phyloP scores from a whole-genome alignment of 92 coral and sea anemone genomes.

The Montipora capitata region DNA sequence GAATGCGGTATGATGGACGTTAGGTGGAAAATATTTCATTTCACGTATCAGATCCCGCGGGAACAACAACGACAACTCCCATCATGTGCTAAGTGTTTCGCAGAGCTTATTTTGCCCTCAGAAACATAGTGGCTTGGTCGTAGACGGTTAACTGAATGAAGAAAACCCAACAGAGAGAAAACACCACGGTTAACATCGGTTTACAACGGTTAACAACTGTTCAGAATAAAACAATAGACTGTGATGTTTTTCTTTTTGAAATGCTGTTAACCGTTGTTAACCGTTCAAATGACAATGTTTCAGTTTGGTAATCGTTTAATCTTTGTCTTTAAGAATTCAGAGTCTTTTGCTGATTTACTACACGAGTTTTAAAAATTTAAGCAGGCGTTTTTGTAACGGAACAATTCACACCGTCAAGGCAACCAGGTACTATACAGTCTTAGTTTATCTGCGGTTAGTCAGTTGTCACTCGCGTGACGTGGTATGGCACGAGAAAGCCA shows the following conservation, averaged over 20 bases:
- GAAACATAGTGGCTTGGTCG: not conserved
- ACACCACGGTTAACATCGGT: not conserved
- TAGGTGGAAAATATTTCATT: conserved; percentile 31
- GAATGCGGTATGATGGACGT: conserved; percentile 61
- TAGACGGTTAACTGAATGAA: not conserved
- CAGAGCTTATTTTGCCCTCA: not conserved
- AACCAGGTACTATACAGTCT: not conserved
- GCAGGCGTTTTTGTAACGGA: too few relatives aligned
- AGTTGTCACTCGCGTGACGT: conserved; percentile 1
- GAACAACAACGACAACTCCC: not conserved
- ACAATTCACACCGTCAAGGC: too few relatives aligned
- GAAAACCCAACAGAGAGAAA: not conserved
- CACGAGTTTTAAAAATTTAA: too few relatives aligned
- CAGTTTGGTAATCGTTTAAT: conserved; percentile 3
- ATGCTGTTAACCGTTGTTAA: not conserved
- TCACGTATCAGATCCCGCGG: conserved; percentile 44
- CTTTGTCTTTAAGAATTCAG: not conserved
- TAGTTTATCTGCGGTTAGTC: not conserved
- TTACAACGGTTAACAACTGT: not conserved
- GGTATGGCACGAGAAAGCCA: not conserved
- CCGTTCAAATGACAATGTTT: not conserved
- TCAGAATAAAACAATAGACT: not conserved
- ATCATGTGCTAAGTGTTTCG: conserved; percentile 1
- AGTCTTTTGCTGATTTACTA: too few relatives aligned
- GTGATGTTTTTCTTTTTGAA: not conserved